Evolutionary conservation across 2,797 vertebrate genomes (phyloP).

Genomic region (Glyptemys insculpta): DNA sequence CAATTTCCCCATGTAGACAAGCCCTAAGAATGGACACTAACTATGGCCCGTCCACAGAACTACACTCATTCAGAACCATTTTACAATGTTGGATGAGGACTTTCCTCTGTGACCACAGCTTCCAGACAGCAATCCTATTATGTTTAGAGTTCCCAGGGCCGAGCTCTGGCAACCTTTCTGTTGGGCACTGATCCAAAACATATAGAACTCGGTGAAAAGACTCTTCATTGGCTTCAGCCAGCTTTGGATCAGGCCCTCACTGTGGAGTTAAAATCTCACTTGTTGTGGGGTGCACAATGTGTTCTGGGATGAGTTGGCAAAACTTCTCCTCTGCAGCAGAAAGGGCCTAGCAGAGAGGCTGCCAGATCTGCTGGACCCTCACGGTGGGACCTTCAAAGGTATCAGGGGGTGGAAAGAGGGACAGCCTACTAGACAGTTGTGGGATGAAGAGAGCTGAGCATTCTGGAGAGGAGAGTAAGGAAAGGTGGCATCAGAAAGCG

Average conservation of each 20-base stretch:
- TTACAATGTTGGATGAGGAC: background rate
- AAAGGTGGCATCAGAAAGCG: background rate
- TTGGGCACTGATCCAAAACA: background rate
- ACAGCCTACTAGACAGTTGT: background rate
- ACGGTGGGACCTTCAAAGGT: background rate
- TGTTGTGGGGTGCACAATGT: background rate
- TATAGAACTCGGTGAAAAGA: background rate
- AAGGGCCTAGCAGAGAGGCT: background rate
- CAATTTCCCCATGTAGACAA: background rate
- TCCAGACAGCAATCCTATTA: background rate
- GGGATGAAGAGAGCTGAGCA: background rate
- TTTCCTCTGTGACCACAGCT: background rate
- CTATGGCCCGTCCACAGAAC: background rate
- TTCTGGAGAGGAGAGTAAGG: background rate
- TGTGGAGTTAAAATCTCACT: background rate
- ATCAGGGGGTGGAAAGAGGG: background rate
- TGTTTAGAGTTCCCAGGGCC: background rate
- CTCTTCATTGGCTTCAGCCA: background rate
- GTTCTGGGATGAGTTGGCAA: background rate
- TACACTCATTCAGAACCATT: rapidly evolving
- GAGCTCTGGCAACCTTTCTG: background rate
- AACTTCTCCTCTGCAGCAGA: background rate
- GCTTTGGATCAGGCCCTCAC: background rate
- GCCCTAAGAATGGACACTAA: background rate
- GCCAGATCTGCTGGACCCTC: background rate